Percentiles rank a stretch among this genome's conserved stretches.
These are phyloP conservation scores for Scrobipalpa atriplicella DNA, from an alignment of 2,888 invertebrate species.

Conservation along the genomic window DNA sequence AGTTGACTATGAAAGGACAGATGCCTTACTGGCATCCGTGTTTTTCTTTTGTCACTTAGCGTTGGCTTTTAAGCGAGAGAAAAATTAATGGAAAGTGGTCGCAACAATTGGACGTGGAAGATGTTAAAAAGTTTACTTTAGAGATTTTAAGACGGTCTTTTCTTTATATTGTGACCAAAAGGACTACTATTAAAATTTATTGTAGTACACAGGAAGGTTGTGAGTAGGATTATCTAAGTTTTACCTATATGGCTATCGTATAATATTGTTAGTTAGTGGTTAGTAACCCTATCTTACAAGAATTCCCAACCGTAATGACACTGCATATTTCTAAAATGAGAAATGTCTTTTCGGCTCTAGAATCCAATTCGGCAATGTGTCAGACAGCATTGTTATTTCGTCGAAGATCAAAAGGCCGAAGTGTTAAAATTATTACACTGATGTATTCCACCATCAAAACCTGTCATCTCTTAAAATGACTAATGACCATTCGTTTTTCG, in stretches of 20 bases:
- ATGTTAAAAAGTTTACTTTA: background rate
- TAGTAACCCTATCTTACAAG: background rate
- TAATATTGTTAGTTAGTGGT: too few species aligned
- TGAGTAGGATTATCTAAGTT: too few species aligned
- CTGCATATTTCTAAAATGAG: slow-evolving; percentile 11
- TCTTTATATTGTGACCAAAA: too few species aligned
- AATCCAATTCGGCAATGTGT: slow-evolving; percentile 7
- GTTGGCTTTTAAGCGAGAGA: slow-evolving; percentile 53
- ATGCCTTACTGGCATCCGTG: slow-evolving; percentile 69
- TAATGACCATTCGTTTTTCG: slow-evolving; percentile 69
- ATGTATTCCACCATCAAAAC: slow-evolving; percentile 73
- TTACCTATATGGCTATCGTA: too few species aligned
- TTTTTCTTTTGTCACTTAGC: slow-evolving; percentile 70
- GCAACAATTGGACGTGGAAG: slow-evolving; percentile 20
- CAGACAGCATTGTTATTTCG: slow-evolving; percentile 11
- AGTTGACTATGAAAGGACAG: slow-evolving; percentile 81
- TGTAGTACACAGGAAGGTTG: too few species aligned
- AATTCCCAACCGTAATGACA: background rate
- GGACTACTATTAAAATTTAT: too few species aligned
- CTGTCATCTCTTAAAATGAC: slow-evolving; percentile 70
- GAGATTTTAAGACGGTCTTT: background rate
- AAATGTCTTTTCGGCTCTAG: background rate
- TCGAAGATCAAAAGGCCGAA: slow-evolving; percentile 50
- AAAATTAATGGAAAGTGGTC: slow-evolving; percentile 46
- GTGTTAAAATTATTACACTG: slow-evolving; percentile 68